phyloP scores from a whole-genome alignment of 2,113 vertebrate genomes.

The Hippoglossus stenolepis region DNA sequence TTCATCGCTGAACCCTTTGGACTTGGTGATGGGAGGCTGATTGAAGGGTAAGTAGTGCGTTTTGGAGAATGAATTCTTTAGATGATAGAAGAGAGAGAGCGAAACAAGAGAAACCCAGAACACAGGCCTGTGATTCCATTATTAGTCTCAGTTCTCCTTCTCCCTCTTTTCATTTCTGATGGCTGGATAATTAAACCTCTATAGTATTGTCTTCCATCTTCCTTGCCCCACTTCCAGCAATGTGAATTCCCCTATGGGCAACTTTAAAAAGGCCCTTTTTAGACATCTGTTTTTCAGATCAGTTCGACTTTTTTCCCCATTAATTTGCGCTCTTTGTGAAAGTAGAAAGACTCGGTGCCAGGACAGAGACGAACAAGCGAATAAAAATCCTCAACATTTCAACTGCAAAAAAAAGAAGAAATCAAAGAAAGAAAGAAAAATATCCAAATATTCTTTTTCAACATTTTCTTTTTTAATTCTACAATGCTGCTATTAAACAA shows the following conservation, averaged over 20 bases:
- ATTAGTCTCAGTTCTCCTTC: constrained; percentile 75
- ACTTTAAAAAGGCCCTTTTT: constrained; percentile 77
- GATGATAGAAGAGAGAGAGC: constrained; percentile 67
- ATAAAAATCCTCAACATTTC: constrained; percentile 53
- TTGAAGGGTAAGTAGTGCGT: constrained; percentile 82
- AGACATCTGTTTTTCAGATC: constrained; percentile 80
- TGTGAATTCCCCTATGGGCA: constrained; percentile 77
- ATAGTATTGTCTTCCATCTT: constrained; percentile 85
- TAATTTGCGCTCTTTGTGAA: constrained; percentile 81
- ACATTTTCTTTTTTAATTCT: constrained; percentile 58
- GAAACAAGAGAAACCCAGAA: constrained; percentile 66
- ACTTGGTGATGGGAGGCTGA: constrained; percentile 77
- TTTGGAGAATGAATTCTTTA: constrained; percentile 82
- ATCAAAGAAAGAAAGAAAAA: constrained; percentile 63
- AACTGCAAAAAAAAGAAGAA: constrained; percentile 59
- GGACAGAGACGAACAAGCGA: constrained; percentile 61
- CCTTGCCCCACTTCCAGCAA: constrained; percentile 81
- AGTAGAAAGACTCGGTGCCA: constrained; percentile 69
- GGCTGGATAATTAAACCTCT: constrained; percentile 86
- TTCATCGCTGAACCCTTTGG: constrained; percentile 79
- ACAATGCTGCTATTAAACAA: constrained; percentile 67
- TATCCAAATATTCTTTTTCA: constrained; percentile 67
- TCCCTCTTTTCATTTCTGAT: constrained; percentile 81
- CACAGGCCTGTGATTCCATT: constrained; percentile 77
- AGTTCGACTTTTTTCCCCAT: constrained; percentile 59